Conservation (phyloP, 23 tunicate genomes). For the Clavelina lepadiformis region DNA sequence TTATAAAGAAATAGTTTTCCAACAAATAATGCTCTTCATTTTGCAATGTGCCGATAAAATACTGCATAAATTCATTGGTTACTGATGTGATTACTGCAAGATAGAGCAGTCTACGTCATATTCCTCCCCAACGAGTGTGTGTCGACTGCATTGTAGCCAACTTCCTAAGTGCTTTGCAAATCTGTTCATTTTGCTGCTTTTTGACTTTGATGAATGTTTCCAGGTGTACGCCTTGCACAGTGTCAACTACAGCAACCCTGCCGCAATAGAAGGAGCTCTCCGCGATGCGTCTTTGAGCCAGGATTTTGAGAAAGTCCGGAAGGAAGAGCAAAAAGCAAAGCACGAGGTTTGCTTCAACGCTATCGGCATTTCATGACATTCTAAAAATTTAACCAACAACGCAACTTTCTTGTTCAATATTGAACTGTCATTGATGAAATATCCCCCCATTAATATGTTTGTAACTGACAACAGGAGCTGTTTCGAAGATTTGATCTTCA, state of each 20-base stretch:
- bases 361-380: background rate
- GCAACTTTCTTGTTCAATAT: background rate
- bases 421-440: background rate
- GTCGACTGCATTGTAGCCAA: too few relatives aligned
- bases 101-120: background rate
- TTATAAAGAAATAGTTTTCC: too few relatives aligned
- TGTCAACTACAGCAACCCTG: slow-evolving; percentile 71
- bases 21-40: too few relatives aligned
- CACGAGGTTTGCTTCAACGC: slow-evolving; percentile 26
- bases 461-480: slow-evolving; percentile 38
- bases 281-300: slow-evolving; percentile 30
- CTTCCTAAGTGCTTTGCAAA: too few relatives aligned
- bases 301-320: slow-evolving; percentile 20
- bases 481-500: slow-evolving; percentile 68
- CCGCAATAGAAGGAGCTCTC: slow-evolving; percentile 70
- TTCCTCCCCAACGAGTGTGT: background rate
- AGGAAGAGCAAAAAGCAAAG: slow-evolving; percentile 60
- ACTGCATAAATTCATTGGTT: too few relatives aligned
- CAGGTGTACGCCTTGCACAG: slow-evolving; percentile 72
- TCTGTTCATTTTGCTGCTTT: too few relatives aligned
- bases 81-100: too few relatives aligned
- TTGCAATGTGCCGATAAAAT: too few relatives aligned
- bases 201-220: too few relatives aligned
- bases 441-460: background rate
- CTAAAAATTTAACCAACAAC: background rate